phyloP scores from a whole-genome alignment of 2,797 vertebrate species.

The Enteromius trimaculatus region DNA sequence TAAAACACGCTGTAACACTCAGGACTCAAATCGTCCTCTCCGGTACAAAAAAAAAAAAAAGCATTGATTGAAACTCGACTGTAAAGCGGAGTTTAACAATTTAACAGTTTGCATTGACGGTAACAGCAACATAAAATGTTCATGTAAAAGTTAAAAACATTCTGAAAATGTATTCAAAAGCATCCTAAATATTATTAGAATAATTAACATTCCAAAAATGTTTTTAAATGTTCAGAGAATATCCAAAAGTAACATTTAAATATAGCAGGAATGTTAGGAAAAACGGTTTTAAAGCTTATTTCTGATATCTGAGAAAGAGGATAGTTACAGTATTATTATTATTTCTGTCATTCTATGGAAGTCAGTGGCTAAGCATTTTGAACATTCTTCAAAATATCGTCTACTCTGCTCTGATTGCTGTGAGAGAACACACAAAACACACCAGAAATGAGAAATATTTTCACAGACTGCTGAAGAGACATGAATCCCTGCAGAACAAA shows the following conservation, averaged over 20 bases:
- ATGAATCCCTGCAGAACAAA: too few relatives aligned
- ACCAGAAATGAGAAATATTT: too few relatives aligned
- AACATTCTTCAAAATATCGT: neutral
- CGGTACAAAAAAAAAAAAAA: neutral
- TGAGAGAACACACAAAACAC: too few relatives aligned
- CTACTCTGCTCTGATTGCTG: neutral
- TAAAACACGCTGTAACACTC: neutral
- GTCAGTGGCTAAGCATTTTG: too few relatives aligned
- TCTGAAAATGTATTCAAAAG: neutral
- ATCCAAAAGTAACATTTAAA: too few relatives aligned
- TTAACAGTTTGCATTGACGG: neutral
- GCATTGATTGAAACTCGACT: neutral
- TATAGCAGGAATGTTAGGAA: too few relatives aligned
- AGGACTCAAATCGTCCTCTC: neutral
- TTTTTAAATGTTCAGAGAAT: neutral
- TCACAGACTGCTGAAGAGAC: too few relatives aligned
- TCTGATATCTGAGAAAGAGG: neutral
- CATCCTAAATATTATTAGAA: neutral
- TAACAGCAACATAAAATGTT: neutral
- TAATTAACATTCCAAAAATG: neutral
- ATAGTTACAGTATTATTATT: neutral
- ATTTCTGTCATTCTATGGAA: too few relatives aligned
- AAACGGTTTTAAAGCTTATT: too few relatives aligned
- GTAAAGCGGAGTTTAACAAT: neutral
- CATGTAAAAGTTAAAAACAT: neutral